These are phyloP conservation scores for Hypothenemus hampei DNA, from an alignment of 1,140 invertebrate species.

Conservation along the genomic window DNA sequence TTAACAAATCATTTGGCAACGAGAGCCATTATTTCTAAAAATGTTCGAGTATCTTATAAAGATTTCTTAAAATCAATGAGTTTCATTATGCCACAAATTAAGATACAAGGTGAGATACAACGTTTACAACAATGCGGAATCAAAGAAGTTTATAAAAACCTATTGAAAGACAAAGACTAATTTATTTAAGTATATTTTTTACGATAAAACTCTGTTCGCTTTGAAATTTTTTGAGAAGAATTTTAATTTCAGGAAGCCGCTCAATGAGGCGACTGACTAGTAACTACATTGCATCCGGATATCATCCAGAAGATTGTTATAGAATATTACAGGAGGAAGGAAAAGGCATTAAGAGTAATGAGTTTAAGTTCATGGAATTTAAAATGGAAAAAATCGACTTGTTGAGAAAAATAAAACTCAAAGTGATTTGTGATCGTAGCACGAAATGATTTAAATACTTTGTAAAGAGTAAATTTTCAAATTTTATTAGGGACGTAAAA, in stretches of 20 bases:
- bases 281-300: slow-evolving; percentile 10
- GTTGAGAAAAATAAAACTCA: too few species aligned
- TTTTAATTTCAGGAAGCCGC: slow-evolving; percentile 7
- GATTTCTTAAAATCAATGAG: slow-evolving; percentile 17
- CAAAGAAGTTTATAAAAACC: slow-evolving; percentile 17
- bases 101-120: slow-evolving; percentile 18
- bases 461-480: too few species aligned
- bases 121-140: slow-evolving; percentile 23
- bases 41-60: slow-evolving; percentile 11
- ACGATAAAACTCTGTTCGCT: slow-evolving; percentile 18
- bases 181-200: slow-evolving; percentile 17
- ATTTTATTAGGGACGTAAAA: too few species aligned
- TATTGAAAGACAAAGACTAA: slow-evolving; percentile 15
- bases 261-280: slow-evolving; percentile 17
- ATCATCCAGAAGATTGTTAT: slow-evolving; percentile 21
- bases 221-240: slow-evolving; percentile 20
- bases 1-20: slow-evolving; percentile 1
- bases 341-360: too few species aligned
- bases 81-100: slow-evolving; percentile 20
- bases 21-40: neutral
- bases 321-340: slow-evolving; percentile 16
- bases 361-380: too few species aligned
- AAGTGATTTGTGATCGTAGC: too few species aligned
- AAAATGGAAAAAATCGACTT: too few species aligned
- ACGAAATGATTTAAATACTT: too few species aligned